phyloP scores from a whole-genome alignment of 2,113 vertebrate species.

The Corvus moneduloides region DNA sequence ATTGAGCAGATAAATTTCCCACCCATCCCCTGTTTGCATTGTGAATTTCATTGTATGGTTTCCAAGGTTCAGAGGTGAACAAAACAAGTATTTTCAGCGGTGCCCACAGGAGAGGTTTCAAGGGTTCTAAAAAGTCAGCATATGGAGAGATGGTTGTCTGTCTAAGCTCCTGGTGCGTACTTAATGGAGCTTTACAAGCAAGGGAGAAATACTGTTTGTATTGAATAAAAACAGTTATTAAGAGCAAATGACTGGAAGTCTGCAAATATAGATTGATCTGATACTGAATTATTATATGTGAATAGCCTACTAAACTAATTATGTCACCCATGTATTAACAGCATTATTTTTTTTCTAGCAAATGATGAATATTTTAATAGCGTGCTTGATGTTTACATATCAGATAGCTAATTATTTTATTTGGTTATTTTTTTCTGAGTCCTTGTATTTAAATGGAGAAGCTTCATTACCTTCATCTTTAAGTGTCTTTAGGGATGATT shows the following conservation, averaged over 20 bases:
- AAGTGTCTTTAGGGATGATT: background rate
- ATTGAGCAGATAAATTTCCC: background rate
- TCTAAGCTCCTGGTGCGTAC: background rate
- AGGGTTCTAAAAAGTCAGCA: background rate
- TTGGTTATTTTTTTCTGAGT: background rate
- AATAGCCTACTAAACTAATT: background rate
- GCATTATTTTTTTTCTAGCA: background rate
- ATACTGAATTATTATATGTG: background rate
- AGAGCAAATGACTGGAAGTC: background rate
- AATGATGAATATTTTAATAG: background rate
- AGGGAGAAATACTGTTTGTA: background rate
- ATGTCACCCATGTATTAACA: background rate
- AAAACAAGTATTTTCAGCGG: background rate
- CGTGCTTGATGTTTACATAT: background rate
- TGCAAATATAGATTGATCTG: background rate
- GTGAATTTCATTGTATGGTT: background rate
- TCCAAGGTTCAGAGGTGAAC: background rate
- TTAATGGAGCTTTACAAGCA: background rate
- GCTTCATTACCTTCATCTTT: background rate
- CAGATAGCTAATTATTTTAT: background rate
- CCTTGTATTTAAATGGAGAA: background rate
- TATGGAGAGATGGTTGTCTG: background rate
- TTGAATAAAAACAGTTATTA: background rate
- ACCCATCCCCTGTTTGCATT: background rate
- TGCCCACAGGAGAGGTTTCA: background rate